These are phyloP conservation scores for Allophyes oxyacanthae DNA, from an alignment of 2,888 invertebrate species.

Conservation along the genomic window DNA sequence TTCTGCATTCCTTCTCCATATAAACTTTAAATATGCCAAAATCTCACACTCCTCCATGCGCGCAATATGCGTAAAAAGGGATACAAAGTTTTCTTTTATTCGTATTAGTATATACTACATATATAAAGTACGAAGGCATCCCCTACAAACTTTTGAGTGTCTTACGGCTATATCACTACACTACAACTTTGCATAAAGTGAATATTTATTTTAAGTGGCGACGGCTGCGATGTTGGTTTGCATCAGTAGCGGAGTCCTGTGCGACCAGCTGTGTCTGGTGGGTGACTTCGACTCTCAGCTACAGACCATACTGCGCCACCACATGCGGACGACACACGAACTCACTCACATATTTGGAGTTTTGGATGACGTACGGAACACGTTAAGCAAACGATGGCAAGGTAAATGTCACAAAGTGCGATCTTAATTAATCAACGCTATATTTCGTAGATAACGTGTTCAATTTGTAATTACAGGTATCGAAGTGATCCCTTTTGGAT, in stretches of 20 bases:
- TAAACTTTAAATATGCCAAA: too few relatives aligned
- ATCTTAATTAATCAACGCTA: too few relatives aligned
- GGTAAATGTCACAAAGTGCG: slow-evolving; percentile 6
- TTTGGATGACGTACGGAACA: slow-evolving; percentile 8
- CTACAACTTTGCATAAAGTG: too few relatives aligned
- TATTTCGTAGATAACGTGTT: too few relatives aligned
- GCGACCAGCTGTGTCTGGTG: slow-evolving; percentile 6
- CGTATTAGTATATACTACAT: too few relatives aligned
- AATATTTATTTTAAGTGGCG: slow-evolving; percentile 4
- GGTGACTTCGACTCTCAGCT: slow-evolving; percentile 28
- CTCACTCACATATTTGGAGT: not conserved
- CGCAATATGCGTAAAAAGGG: too few relatives aligned
- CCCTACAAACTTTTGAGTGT: too few relatives aligned
- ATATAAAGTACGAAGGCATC: too few relatives aligned
- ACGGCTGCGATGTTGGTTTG: not conserved
- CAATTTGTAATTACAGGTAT: not conserved
- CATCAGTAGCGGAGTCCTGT: not conserved
- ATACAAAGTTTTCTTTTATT: too few relatives aligned
- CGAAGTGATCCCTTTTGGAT: not conserved
- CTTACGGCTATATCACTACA: too few relatives aligned
- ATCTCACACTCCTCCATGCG: too few relatives aligned
- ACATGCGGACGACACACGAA: not conserved
- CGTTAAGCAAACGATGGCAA: slow-evolving; percentile 18
- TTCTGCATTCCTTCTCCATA: too few relatives aligned
- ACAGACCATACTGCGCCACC: not conserved